These are phyloP conservation scores for Climacteris rufus DNA, from an alignment of 2,113 vertebrate species.

Conservation along the genomic window DNA sequence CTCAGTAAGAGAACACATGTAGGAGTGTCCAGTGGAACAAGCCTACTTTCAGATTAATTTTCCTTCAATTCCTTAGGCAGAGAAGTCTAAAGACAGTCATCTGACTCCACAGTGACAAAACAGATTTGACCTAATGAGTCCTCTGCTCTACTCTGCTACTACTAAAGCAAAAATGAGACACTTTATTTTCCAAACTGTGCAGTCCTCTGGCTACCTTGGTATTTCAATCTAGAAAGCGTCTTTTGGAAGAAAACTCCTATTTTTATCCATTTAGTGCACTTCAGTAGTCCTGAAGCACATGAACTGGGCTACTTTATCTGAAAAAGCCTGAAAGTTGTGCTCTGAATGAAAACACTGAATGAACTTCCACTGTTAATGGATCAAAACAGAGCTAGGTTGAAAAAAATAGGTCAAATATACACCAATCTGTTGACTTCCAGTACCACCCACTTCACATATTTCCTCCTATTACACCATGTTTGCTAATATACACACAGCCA, in stretches of 20 bases:
- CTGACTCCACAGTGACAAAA: not conserved
- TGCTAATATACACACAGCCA: not conserved
- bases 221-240: not conserved
- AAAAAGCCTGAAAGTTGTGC: not conserved
- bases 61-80: not conserved
- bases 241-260: not conserved
- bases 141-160: not conserved
- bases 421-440: not conserved
- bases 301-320: not conserved
- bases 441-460: not conserved
- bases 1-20: not conserved
- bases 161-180: not conserved
- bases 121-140: not conserved
- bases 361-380: not conserved
- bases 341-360: not conserved
- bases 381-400: not conserved
- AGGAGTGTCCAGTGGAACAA: not conserved
- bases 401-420: not conserved
- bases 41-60: not conserved
- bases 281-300: not conserved
- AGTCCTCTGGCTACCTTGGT: not conserved
- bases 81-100: not conserved
- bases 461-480: not conserved
- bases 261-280: not conserved
- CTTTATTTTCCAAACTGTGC: not conserved